Base-by-base conservation (phyloP, 2,888 invertebrate genomes). In the Pristionchus maxplancki region DNA sequence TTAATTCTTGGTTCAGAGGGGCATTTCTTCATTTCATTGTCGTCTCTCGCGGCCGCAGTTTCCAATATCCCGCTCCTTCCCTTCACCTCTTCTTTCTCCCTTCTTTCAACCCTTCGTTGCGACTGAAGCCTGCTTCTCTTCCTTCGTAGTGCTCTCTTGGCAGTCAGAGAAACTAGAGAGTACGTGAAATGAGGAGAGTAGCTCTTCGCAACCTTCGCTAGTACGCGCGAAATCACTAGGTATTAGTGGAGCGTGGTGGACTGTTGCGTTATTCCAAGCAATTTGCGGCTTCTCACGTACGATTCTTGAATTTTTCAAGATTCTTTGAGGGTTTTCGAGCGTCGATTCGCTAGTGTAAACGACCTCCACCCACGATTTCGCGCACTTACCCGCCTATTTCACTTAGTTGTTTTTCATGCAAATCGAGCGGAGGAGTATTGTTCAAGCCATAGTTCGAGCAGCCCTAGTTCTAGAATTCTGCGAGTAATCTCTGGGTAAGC, bases 21-120 rank as follows among this genome's bases (percentile, higher is more conserved):
- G 40, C 44, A 9, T 31, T 9, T 34, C 78, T 78, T 44, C 78
- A 44, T 78, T 78, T 78, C 78, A 78, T 78, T 78, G 78, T 48
- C 78, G 28, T 78, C 48, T 24, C 37, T 4, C 58, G 13, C 37
- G 17, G 34, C 71, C 71, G 17, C 28, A 64, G 64, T 44, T 48
- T 78, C 78, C 78, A 78, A 78, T 78, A 78, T 78, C 78, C 78
- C 74, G 8, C 44, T 44, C 74, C n/a, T 20, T 44, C 5, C 17
- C 71, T 11, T 78, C 78, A 24, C 78, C 48, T 48, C n/a, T 44
- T n/a, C 24, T 1, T 48, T 34, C 28, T 13, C 40, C 37, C 78
- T 78, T n/a, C n/a, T 48, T 48, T 44, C 15, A 11, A 40, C 74
- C 28, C 44, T 34, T 31, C 74, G 24, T 2, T 3, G 17, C n/a